These are phyloP conservation scores for Thyatira batis DNA, from an alignment of 2,888 invertebrate genomes.

Conservation along the genomic window DNA sequence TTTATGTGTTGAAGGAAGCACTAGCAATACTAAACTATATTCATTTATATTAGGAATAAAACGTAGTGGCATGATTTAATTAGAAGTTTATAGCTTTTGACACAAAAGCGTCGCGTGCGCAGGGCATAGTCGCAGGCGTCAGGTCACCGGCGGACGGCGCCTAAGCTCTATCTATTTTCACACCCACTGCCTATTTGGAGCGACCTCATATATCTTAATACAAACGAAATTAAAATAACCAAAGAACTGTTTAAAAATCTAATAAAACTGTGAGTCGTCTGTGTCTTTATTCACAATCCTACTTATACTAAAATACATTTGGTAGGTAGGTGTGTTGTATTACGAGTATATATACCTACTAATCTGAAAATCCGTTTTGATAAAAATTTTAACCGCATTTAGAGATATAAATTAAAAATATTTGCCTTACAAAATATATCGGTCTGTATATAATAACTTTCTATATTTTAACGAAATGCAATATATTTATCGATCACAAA, in stretches of 20 bases:
- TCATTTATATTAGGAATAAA: not conserved
- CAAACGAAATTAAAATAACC: slow-evolving; percentile 22
- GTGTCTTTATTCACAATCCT: not conserved
- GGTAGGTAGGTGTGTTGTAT: too few relatives aligned
- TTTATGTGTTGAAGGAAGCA: too few relatives aligned
- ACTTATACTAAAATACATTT: too few relatives aligned
- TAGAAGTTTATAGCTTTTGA: not conserved
- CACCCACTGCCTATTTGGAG: slow-evolving; percentile 19
- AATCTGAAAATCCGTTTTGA: too few relatives aligned
- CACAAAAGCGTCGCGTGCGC: not conserved
- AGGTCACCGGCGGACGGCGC: slow-evolving; percentile 32
- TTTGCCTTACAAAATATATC: too few relatives aligned
- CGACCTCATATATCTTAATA: slow-evolving; percentile 29
- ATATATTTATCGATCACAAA: too few relatives aligned
- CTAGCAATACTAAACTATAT: too few relatives aligned
- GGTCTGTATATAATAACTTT: too few relatives aligned
- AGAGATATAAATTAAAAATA: too few relatives aligned
- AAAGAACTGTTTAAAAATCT: not conserved
- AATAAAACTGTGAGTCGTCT: not conserved
- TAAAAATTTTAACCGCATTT: too few relatives aligned
- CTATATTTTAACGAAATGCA: too few relatives aligned
- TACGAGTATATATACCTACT: too few relatives aligned
- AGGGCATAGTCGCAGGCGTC: slow-evolving; percentile 14
- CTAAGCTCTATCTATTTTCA: slow-evolving; percentile 32
- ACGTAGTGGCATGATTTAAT: not conserved